phyloP scores from a whole-genome alignment of 2,797 vertebrate species.

The Bradypodion pumilum region DNA sequence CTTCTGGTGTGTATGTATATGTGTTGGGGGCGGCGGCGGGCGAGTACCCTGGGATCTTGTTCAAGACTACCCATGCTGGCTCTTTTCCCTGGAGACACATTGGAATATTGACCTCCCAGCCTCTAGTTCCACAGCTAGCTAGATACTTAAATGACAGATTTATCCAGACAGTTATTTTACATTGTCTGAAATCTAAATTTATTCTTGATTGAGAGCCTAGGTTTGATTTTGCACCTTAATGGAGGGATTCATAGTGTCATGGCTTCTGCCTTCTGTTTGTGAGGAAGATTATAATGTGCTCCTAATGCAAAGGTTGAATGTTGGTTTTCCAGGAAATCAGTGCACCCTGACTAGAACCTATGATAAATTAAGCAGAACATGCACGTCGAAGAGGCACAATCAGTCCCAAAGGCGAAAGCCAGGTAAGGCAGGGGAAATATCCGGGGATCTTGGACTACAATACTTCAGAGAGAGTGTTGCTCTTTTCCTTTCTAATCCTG shows the following conservation, averaged over 20 bases:
- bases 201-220: neutral
- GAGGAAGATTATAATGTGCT: neutral
- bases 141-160: too few relatives aligned
- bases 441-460: neutral
- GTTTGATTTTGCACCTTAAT: neutral
- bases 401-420: constrained; percentile 65
- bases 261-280: neutral
- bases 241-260: neutral
- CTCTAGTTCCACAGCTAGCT: too few relatives aligned
- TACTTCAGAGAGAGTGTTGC: neutral
- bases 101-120: too few relatives aligned
- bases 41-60: too few relatives aligned
- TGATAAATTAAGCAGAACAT: constrained; percentile 36
- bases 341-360: constrained; percentile 59
- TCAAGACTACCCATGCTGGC: too few relatives aligned
- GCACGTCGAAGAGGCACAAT: constrained; percentile 65
- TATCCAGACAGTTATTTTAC: too few relatives aligned
- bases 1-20: too few relatives aligned
- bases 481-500: neutral
- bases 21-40: too few relatives aligned
- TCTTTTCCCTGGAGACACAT: too few relatives aligned
- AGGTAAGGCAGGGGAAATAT: constrained; percentile 63
- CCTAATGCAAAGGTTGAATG: constrained; percentile 1
- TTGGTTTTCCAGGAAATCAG: constrained; percentile 71
- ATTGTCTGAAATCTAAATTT: neutral